phyloP scores from a whole-genome alignment of 2,888 invertebrate species.

The Raillietiella orientalis region DNA sequence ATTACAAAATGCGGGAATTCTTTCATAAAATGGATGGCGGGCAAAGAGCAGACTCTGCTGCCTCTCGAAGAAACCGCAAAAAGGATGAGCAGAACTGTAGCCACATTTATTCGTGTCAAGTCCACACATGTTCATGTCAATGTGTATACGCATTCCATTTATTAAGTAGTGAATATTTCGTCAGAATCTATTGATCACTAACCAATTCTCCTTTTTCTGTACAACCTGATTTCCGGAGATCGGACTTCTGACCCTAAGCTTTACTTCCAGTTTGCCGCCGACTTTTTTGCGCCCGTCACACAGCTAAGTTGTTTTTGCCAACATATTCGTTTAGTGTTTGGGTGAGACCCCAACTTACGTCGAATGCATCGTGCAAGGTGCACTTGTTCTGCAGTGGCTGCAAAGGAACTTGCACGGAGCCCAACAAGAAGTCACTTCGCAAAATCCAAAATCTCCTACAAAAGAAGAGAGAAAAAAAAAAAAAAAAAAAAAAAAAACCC shows the following conservation, averaged over 20 bases:
- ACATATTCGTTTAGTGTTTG: not conserved
- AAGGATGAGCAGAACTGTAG: too few relatives aligned
- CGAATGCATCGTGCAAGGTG: conserved; percentile 63
- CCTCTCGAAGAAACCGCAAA: too few relatives aligned
- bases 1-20: too few relatives aligned
- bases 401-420: conserved; percentile 46
- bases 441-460: conserved; percentile 88
- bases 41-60: too few relatives aligned
- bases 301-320: too few relatives aligned
- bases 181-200: conserved; percentile 25
- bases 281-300: conserved; percentile 58
- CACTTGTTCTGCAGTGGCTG: conserved; percentile 62
- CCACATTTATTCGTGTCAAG: too few relatives aligned
- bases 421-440: conserved; percentile 51
- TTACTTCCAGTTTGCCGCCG: conserved; percentile 68
- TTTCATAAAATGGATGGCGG: too few relatives aligned
- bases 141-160: too few relatives aligned
- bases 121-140: too few relatives aligned
- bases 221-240: conserved; percentile 61
- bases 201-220: conserved; percentile 65
- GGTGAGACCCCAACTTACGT: conserved; percentile 27
- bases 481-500: conserved; percentile 8
- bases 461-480: too few relatives aligned
- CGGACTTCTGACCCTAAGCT: conserved; percentile 55
- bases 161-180: too few relatives aligned